Percentiles rank a stretch among this genome's conserved stretches.
These are phyloP conservation scores for Pterois miles DNA, from an alignment of 2,797 vertebrate genomes.

Conservation along the genomic window DNA sequence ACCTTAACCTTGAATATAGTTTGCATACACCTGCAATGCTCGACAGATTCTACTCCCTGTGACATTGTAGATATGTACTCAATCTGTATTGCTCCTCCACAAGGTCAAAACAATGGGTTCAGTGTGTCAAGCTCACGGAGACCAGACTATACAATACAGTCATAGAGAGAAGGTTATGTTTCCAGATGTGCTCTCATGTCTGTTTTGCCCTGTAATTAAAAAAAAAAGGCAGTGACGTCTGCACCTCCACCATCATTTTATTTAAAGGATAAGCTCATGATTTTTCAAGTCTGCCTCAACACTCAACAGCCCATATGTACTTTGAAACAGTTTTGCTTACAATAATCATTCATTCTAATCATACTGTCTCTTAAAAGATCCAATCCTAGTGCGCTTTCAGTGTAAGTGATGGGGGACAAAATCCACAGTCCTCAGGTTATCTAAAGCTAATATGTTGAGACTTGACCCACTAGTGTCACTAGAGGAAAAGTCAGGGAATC, in stretches of 20 bases:
- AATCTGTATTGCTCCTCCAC: constrained; percentile 3
- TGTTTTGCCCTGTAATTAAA: neutral
- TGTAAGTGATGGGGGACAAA: neutral
- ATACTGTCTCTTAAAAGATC: neutral
- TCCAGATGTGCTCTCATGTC: neutral
- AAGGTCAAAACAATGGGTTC: constrained; percentile 45
- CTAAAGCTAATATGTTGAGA: neutral
- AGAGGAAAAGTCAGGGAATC: fast-evolving
- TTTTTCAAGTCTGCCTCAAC: neutral
- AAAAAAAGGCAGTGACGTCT: neutral
- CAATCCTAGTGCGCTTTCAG: too few relatives aligned
- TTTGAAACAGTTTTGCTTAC: neutral
- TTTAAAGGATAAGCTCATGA: neutral
- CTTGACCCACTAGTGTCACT: neutral
- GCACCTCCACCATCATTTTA: neutral
- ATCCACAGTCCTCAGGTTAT: neutral
- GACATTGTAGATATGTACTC: neutral
- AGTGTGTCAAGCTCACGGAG: constrained; percentile 29
- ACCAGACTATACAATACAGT: constrained; percentile 31
- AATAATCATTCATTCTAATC: neutral
- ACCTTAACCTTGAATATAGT: neutral
- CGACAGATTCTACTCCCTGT: neutral
- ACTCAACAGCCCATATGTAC: neutral
- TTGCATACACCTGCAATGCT: constrained; percentile 17
- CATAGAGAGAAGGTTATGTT: neutral